Evolutionary conservation across 2,888 invertebrate species (phyloP).

Genomic region (Metopia argyrocephala): DNA sequence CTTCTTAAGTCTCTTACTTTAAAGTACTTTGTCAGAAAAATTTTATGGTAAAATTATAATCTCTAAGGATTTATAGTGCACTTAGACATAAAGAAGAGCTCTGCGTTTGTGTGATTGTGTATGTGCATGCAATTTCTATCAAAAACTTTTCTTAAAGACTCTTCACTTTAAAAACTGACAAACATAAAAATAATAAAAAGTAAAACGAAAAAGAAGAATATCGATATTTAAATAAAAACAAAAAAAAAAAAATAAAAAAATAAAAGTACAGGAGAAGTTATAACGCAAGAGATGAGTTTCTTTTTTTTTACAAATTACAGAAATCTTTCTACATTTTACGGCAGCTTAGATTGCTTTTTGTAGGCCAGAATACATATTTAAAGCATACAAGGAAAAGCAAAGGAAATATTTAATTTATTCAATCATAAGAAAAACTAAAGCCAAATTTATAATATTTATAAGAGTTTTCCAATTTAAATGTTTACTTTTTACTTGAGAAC

Average conservation of each 20-base stretch:
- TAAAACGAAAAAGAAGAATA: background rate
- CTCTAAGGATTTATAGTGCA: slow-evolving; percentile 28
- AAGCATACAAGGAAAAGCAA: too few relatives aligned
- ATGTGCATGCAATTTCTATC: background rate
- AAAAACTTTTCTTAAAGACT: slow-evolving; percentile 15
- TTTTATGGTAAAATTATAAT: slow-evolving; percentile 39
- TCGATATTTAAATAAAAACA: too few relatives aligned
- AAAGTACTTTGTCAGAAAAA: slow-evolving; percentile 39
- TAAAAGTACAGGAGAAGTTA: too few relatives aligned
- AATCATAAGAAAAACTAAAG: background rate
- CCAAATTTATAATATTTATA: too few relatives aligned
- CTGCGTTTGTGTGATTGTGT: background rate
- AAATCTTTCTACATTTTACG: too few relatives aligned
- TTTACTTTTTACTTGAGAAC: background rate
- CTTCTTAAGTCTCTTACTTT: slow-evolving; percentile 25
- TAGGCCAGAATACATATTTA: too few relatives aligned
- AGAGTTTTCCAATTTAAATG: too few relatives aligned
- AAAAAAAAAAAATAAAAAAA: too few relatives aligned
- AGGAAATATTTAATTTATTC: slow-evolving; percentile 4
- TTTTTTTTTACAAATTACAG: too few relatives aligned
- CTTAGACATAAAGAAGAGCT: background rate
- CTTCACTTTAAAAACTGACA: slow-evolving; percentile 26
- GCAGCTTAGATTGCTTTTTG: too few relatives aligned
- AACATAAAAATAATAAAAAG: background rate
- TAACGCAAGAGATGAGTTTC: too few relatives aligned